Base-by-base conservation (phyloP, 2,888 invertebrate species). In the Chloroclystis v-ata region DNA sequence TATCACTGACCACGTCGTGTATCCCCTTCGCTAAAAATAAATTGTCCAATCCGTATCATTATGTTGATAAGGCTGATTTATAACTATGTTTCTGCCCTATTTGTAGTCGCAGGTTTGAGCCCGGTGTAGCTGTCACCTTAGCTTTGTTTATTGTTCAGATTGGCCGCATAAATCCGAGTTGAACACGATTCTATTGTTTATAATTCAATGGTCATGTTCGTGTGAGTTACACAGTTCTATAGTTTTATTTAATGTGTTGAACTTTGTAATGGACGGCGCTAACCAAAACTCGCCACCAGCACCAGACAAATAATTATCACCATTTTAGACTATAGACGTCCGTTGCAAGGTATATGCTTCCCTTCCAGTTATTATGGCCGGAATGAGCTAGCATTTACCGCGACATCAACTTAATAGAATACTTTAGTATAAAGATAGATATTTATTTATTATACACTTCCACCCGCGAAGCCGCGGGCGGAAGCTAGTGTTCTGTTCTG, bases 51-150 rank as follows among this genome's bases (percentile, higher is more conserved):
- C 45, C 58, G 49, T 68, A 67, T 69, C 65, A 49, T 52, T 60
- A 54, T 49, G 48, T 37, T 61, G 76, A 79, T 78, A 78, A 72
- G 63, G 52, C 49, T 69, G 70, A 78, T 75, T 79, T 78, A 78
- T 69, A 67, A 65, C 62, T 49, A 57, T 63, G 71, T 70, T 67
- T 65, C 62, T 65, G 57, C 55, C 61, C 61, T 60, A 44, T 55
- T 57, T 51, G 44, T 49, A 54, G 57, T 50, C 54, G 54, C 30
- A 37, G 33, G 53, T 52, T 52, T 57, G 51, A 52, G 47, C 45
- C 43, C 49, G 29, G 13, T 53, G 52, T 55, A 50, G 14, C 49
- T 55, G 55, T 53, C 53, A 44, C 46, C 37, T 55, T 50, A 48
- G 25, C 42, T 49, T 55, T 39, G 51, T 55, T 55, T 57, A 53